These are phyloP conservation scores for Phyllotis vaccarum DNA, from an alignment of 2,797 vertebrate genomes.

Conservation along the genomic window DNA sequence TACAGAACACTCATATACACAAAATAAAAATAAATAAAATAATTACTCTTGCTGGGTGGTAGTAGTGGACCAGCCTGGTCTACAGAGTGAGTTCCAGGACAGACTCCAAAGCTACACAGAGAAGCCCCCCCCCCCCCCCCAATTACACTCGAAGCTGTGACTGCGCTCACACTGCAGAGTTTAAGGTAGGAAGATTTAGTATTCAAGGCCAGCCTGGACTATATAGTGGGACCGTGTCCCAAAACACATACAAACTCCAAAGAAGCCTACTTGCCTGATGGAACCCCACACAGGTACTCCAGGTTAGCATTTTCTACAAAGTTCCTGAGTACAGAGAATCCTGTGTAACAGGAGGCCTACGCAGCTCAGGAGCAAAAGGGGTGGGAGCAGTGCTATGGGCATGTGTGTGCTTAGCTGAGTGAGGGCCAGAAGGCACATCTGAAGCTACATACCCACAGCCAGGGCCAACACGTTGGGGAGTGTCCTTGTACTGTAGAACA, in stretches of 20 bases:
- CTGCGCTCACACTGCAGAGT: not conserved
- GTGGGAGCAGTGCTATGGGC: not conserved
- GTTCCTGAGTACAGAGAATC: not conserved
- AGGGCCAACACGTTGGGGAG: slow-evolving; percentile 97
- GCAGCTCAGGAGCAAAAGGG: not conserved
- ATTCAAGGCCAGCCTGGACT: not conserved
- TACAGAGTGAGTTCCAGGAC: no score
- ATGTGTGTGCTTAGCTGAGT: not conserved
- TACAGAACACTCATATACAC: not conserved
- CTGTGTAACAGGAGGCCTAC: not conserved
- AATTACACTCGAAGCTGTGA: not conserved
- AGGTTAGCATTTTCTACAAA: not conserved
- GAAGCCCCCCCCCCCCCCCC: no score
- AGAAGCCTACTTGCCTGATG: slow-evolving; percentile 90
- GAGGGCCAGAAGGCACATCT: not conserved
- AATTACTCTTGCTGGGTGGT: no score
- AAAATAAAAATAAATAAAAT: not conserved
- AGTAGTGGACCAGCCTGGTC: no score
- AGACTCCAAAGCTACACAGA: no score
- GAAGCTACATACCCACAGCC: slow-evolving; percentile 91
- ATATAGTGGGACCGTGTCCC: not conserved
- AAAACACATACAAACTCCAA: not conserved
- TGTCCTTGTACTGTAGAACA: slow-evolving; percentile 98
- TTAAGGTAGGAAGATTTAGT: not conserved
- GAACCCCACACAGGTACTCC: slow-evolving; percentile 86